Evolutionary conservation across 2,113 vertebrate genomes (phyloP).

Genomic region (Cyphomyrus discorhynchus): DNA sequence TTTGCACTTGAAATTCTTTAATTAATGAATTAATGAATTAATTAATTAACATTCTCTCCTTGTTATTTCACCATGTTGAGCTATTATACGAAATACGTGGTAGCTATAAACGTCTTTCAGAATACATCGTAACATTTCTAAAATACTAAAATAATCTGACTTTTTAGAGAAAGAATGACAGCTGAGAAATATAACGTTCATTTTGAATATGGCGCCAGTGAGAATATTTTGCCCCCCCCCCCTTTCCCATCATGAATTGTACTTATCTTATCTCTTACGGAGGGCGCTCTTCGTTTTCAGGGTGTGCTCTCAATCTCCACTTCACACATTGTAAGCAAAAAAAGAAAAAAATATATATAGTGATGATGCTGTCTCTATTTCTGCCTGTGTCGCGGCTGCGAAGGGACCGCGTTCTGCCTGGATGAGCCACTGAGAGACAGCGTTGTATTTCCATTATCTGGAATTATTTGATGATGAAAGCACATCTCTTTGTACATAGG

Average conservation of each 20-base stretch:
- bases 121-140: neutral
- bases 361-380: neutral
- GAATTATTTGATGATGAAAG: neutral
- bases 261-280: conserved; percentile 51
- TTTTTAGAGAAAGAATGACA: neutral
- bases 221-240: neutral
- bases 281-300: conserved; percentile 38
- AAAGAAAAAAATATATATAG: neutral
- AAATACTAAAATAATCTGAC: neutral
- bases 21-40: neutral
- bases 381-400: neutral
- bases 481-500: neutral
- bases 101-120: neutral
- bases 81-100: neutral
- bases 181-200: neutral
- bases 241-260: conserved; percentile 2
- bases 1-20: neutral
- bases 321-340: conserved; percentile 49
- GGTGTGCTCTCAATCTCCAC: conserved; percentile 65
- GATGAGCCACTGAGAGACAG: neutral
- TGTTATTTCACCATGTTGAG: neutral
- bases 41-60: neutral
- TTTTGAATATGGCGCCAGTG: neutral
- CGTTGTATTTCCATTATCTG: neutral
- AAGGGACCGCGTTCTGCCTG: neutral